A percentile compares a stretch with the other conserved stretches of the same genome.
These are phyloP conservation scores for Dusona sp. DNA, from an alignment of 2,888 invertebrate species.

Conservation along the genomic window DNA sequence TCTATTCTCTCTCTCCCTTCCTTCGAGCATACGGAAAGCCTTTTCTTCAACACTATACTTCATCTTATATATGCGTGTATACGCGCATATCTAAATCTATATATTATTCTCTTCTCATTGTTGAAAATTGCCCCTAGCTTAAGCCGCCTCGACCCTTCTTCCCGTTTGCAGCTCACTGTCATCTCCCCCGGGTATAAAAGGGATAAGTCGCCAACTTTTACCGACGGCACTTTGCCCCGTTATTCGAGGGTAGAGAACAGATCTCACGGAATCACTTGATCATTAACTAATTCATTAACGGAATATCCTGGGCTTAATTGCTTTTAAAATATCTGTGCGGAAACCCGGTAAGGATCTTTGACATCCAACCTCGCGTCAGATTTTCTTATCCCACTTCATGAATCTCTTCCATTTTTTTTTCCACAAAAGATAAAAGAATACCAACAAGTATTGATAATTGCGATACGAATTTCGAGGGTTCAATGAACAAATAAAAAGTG, in stretches of 20 bases:
- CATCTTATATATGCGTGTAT: not conserved
- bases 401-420: not conserved
- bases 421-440: not conserved
- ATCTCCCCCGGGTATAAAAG: constrained; percentile 1
- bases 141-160: not conserved
- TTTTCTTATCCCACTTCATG: not conserved
- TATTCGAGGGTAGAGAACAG: not conserved
- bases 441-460: not conserved
- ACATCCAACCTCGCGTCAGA: not conserved
- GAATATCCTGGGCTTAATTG: constrained; percentile 27
- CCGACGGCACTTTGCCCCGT: constrained; percentile 20
- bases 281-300: constrained; percentile 53
- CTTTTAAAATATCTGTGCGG: constrained; percentile 28
- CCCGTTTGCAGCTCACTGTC: not conserved
- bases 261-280: constrained; percentile 25
- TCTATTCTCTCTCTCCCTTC: constrained; percentile 4
- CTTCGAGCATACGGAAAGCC: constrained; percentile 20
- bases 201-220: constrained; percentile 45
- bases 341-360: constrained; percentile 5
- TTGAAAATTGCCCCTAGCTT: constrained; percentile 22
- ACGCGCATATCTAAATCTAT: constrained; percentile 10
- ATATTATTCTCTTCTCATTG: constrained; percentile 4
- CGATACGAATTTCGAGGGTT: not conserved
- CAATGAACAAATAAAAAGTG: not conserved
- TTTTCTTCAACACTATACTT: constrained; percentile 28